phyloP scores from a whole-genome alignment of 2,113 vertebrate genomes.

The Holacanthus passer region DNA sequence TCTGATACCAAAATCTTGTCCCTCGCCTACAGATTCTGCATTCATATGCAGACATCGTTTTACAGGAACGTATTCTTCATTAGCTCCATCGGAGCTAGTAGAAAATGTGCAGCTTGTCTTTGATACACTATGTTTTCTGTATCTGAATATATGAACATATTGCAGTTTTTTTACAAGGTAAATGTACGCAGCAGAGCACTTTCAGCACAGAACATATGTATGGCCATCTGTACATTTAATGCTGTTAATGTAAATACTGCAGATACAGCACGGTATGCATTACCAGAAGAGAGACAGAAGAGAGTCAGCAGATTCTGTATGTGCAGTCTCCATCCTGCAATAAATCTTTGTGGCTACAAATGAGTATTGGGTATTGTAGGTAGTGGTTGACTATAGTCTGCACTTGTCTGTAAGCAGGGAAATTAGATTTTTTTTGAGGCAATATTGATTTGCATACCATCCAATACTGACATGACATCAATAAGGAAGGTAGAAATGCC shows the following conservation, averaged over 20 bases:
- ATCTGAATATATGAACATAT: slow-evolving; percentile 23
- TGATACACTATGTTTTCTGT: slow-evolving; percentile 8
- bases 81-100: slow-evolving; percentile 1
- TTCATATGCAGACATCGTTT: too few relatives aligned
- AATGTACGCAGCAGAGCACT: slow-evolving; percentile 27
- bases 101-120: slow-evolving; percentile 9
- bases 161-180: slow-evolving; percentile 4
- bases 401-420: slow-evolving; percentile 3
- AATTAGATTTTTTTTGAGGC: slow-evolving; percentile 1
- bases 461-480: slow-evolving; percentile 22
- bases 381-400: neutral
- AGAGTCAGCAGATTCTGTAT: neutral
- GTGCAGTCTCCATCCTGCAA: neutral
- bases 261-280: neutral
- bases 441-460: slow-evolving; percentile 27
- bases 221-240: slow-evolving; percentile 62
- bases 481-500: slow-evolving; percentile 18
- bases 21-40: too few relatives aligned
- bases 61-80: neutral
- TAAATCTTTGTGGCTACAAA: neutral
- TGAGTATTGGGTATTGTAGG: neutral
- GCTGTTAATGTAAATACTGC: slow-evolving; percentile 39
- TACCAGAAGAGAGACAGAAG: neutral
- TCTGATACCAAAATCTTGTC: too few relatives aligned
- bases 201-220: slow-evolving; percentile 54